A percentile compares a stretch with the other conserved stretches of the same genome.
phyloP scores from a whole-genome alignment of 1,140 invertebrate genomes.

The Mactra quadrangularis region DNA sequence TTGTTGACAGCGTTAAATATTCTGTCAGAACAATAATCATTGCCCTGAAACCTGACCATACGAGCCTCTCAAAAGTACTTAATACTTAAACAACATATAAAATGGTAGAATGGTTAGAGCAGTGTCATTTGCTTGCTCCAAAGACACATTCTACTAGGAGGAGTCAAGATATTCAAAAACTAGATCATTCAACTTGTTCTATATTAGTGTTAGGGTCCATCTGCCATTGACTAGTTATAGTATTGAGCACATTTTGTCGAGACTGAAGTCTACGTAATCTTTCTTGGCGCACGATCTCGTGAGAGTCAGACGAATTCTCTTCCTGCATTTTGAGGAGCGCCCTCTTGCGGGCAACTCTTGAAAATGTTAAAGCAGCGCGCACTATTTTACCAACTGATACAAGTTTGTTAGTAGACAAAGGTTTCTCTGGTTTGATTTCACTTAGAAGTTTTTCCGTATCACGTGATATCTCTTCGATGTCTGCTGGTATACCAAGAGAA shows the following conservation, averaged over 20 bases:
- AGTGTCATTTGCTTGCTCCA: no score
- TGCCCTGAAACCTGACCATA: no score
- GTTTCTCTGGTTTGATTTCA: conserved; percentile 57
- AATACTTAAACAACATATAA: no score
- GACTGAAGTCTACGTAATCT: conserved; percentile 48
- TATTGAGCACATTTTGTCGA: conserved; percentile 40
- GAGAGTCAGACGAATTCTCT: conserved; percentile 52
- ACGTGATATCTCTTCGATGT: conserved; percentile 44
- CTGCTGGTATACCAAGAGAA: conserved; percentile 42
- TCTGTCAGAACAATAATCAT: no score
- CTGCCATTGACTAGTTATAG: conserved; percentile 46
- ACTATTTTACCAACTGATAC: conserved; percentile 46
- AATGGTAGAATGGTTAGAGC: no score
- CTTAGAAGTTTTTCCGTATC: conserved; percentile 46
- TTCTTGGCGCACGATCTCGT: conserved; percentile 55
- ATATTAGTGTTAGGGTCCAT: conserved; percentile 28
- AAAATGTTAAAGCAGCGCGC: conserved; percentile 53
- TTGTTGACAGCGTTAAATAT: no score
- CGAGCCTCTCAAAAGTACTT: no score
- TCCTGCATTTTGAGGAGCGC: conserved; percentile 44
- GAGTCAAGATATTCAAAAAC: no score
- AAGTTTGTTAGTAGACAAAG: conserved; percentile 41
- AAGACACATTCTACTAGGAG: no score
- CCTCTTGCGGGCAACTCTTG: conserved; percentile 52
- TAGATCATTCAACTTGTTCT: conserved; percentile 54